Evolutionary conservation across 2,113 vertebrate species (phyloP).

Genomic region (Loxodonta africana): DNA sequence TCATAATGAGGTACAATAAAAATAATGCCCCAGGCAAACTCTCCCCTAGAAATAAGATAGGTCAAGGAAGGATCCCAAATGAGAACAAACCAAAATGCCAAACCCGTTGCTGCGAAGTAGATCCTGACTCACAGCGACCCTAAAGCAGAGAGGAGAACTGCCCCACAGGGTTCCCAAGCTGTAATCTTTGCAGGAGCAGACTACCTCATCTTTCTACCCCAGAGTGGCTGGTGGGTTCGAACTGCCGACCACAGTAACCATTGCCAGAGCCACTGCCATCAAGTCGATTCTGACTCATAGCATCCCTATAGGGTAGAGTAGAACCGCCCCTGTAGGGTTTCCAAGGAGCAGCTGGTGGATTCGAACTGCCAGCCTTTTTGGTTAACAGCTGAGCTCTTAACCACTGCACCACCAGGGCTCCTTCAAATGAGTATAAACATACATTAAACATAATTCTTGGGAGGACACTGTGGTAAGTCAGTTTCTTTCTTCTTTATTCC

Average conservation of each 20-base stretch:
- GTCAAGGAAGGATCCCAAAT: background rate
- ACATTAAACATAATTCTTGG: background rate
- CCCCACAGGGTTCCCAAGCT: background rate
- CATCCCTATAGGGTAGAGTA: too few species aligned
- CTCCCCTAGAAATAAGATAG: background rate
- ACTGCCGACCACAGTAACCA: background rate
- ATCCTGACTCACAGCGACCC: background rate
- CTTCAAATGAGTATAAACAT: background rate
- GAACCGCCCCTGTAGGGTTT: too few species aligned
- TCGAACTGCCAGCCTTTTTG: background rate
- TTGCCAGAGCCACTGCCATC: background rate
- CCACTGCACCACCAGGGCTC: background rate
- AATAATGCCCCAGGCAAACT: background rate
- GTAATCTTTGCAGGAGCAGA: background rate
- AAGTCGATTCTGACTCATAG: too few species aligned
- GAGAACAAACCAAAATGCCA: background rate
- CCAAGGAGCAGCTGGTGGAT: background rate
- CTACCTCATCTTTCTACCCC: background rate
- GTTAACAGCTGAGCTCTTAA: background rate
- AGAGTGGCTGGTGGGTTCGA: background rate
- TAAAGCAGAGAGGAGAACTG: background rate
- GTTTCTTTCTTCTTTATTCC: conserved; percentile 8
- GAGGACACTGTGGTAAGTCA: background rate
- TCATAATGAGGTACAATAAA: background rate
- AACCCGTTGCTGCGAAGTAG: background rate